Conservation (phyloP, 2,797 vertebrate species). For the Florisuga fusca region DNA sequence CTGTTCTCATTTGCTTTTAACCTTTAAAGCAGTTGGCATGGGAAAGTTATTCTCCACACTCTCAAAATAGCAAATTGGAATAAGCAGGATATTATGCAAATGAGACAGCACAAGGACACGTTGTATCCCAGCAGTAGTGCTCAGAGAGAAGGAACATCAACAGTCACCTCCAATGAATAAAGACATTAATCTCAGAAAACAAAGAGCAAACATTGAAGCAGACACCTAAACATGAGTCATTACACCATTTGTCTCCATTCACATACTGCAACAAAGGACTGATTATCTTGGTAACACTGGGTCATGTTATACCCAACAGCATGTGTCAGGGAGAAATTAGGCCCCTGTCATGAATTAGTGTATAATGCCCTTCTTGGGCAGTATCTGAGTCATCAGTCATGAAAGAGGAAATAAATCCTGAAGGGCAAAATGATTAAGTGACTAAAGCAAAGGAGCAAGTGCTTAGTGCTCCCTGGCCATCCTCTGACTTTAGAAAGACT, state of each 20-base stretch:
- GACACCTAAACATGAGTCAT: conserved; percentile 59
- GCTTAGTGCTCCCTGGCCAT: not conserved
- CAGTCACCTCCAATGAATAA: not conserved
- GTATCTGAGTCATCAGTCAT: not conserved
- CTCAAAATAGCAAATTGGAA: conserved; percentile 37
- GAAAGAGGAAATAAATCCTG: not conserved
- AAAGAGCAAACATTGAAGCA: conserved; percentile 7
- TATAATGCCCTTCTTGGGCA: not conserved
- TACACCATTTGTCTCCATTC: conserved; percentile 54
- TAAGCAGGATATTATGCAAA: conserved; percentile 31
- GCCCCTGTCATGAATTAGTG: accelerated
- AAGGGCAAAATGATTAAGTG: not conserved
- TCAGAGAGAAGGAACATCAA: not conserved
- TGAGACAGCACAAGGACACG: not conserved
- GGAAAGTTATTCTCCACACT: conserved; percentile 4
- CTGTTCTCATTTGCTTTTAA: conserved; percentile 5
- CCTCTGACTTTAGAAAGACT: not conserved
- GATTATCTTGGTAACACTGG: not conserved
- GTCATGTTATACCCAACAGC: not conserved
- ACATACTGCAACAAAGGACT: conserved; percentile 19
- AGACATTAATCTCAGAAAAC: conserved; percentile 30
- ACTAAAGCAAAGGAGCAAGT: not conserved
- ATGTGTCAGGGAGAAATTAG: not conserved
- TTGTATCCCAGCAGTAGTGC: not conserved
- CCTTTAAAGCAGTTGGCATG: not conserved